phyloP scores from a whole-genome alignment of 37 sponge, comb jelly and placozoan species.

The Agelas oroides region DNA sequence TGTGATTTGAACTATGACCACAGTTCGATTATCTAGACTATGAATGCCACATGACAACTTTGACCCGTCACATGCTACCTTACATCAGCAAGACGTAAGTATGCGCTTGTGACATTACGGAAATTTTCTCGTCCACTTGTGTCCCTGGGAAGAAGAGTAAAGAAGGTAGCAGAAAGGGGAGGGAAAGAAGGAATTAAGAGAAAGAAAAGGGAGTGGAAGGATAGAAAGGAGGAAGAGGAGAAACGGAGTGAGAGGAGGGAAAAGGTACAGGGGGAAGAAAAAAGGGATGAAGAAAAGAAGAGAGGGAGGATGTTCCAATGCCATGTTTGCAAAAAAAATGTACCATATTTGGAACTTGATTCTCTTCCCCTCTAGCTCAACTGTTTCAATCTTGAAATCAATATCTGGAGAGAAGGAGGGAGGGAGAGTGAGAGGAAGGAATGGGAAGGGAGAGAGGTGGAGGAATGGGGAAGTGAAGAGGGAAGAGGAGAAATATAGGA shows the following conservation, averaged over 20 bases:
- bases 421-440: too few species aligned
- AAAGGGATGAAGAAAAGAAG: not conserved
- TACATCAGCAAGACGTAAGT: conserved; percentile 96
- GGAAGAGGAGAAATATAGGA: too few species aligned
- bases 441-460: conserved; percentile 21
- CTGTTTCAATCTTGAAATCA: conserved; percentile 96
- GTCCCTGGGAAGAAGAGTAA: not conserved
- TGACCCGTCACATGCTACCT: too few species aligned
- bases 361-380: conserved; percentile 93
- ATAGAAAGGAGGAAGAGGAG: too few species aligned
- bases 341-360: conserved; percentile 96
- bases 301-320: not conserved
- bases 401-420: conserved; percentile 79
- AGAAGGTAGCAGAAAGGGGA: not conserved
- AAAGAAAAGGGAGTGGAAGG: too few species aligned
- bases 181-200: too few species aligned
- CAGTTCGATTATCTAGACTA: too few species aligned
- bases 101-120: conserved; percentile 93
- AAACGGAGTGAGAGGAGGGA: too few species aligned
- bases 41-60: too few species aligned
- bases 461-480: too few species aligned
- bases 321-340: not conserved
- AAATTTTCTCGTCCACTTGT: conserved; percentile 77
- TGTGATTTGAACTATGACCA: too few species aligned
- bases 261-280: not conserved